Base-by-base conservation (phyloP, 2,113 vertebrate genomes). In the Thunnus maccoyii region DNA sequence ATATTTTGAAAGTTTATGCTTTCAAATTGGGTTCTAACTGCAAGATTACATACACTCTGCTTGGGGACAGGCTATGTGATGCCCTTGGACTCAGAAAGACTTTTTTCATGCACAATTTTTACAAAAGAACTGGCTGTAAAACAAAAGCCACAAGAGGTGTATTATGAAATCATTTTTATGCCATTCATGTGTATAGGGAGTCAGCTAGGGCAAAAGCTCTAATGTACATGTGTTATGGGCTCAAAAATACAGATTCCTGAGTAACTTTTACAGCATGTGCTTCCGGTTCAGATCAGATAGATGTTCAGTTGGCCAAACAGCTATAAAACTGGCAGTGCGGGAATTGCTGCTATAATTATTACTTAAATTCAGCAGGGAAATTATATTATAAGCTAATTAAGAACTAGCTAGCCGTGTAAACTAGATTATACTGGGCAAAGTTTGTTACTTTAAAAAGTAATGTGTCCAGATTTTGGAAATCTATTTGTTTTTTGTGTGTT, bases 391-490 rank as follows among this genome's bases (percentile, higher is more conserved):
- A 56, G 41, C 61, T 30, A 50, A 56, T 44, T 15, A 72, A 13
- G 16, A 54, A 13, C 46, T 56, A 47, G 51, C n/a, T 58, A 48
- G 10, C 18, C 5, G 16, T 68, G 17, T 62, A 15, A 7, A 1
- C 5, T 32, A 46, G 62, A 62, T 41, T 56, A 36, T 36, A 36
- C 16, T 61, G 14, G 18, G 13, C 55, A 48, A 74, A 68, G n/a
- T 36, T 56, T 41, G 41, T 54, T n/a, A 25, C n/a, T 41, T 78
- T 69, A 54, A 77, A 70, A 72, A 61, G n/a, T 20, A 66, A 18
- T 3, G 73, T 64, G 51, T 50, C 25, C 14, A 8, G 10, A 12
- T 32, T 65, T 84, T 69, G 22, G 14, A 63, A 32, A 41, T 41
- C 36, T 41, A 8, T 41, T 30, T 30, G 27, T 30, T 41, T 41